Percentiles rank a stretch among this genome's conserved stretches.
Conservation (phyloP, 1,140 invertebrate species). For the Zaprionus lachaisei region DNA sequence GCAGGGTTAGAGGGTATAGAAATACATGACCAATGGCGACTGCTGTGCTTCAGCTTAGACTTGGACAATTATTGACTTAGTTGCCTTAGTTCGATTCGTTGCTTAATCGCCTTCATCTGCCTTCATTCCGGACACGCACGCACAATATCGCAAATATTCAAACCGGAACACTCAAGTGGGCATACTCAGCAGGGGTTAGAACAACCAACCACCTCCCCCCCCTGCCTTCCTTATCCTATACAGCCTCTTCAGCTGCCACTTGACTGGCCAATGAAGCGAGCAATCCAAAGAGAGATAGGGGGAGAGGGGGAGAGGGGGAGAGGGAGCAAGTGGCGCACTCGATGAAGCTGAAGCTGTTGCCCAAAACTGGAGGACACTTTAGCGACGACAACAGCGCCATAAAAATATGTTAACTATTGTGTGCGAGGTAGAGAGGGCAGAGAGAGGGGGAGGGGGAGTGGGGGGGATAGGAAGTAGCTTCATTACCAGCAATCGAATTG, state of each 20-base stretch:
- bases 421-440: neutral
- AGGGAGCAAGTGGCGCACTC: conserved; percentile 27
- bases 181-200: neutral
- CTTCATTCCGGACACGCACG: conserved; percentile 7
- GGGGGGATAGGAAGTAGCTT: conserved; percentile 47
- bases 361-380: conserved; percentile 55
- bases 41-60: neutral
- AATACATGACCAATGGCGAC: neutral
- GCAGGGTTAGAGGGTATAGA: too few relatives aligned
- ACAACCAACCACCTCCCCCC: neutral
- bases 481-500: conserved; percentile 68
- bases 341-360: conserved; percentile 21
- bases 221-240: accelerated
- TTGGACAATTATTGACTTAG: conserved; percentile 16
- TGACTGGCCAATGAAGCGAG: conserved; percentile 60
- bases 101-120: conserved; percentile 4
- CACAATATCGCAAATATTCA: conserved; percentile 9
- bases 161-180: conserved; percentile 6
- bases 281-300: conserved; percentile 45
- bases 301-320: neutral
- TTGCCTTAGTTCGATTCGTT: neutral
- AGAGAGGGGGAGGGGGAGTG: neutral
- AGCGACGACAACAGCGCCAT: conserved; percentile 66
- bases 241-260: neutral
- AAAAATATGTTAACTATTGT: conserved; percentile 73